Base-by-base conservation (phyloP, 2,888 invertebrate species). In the Metellina segmentata region DNA sequence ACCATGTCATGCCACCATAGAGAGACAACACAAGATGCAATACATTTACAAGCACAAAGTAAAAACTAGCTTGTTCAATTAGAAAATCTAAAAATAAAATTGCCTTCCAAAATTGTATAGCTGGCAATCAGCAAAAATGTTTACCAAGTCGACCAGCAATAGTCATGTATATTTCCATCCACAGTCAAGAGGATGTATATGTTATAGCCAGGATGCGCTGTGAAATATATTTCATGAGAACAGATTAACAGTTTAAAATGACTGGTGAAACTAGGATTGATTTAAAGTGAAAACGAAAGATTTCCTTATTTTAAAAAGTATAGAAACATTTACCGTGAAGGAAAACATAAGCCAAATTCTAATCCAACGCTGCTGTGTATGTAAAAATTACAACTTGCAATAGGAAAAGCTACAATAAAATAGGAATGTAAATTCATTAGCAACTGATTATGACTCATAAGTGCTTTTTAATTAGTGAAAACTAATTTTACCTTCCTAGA, bases 201-300 rank as follows among this genome's bases (percentile, higher is more conserved):
- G 78, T 85, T 81, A 70, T 19, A 83, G 72, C 82, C 83, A 48
- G 91, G 91, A 79, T 61, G 72, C 53, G 72, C 91, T 91, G 91
- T 79, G 91, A 79, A 91, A 91, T 87, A 91, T 83, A 91, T 74
- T 74, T 90, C 75, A 85, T 90, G 81, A 90, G 61, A 52, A 85
- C 13, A 89, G 19, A 83, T 74, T 51, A 88, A 81, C n/a, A 81
- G 49, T 88, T 74, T 69, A 81, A 79, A 75, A 85, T 53, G 85
- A 52, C 53, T 81, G 75, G 51, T 69, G 88, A 81, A 81, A 85
- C 85, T 85, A 85, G 34, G 74, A 85, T 69, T 61, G 49, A 70
- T 77, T 77, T 85, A 77, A 71, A 85, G 69, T 77, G 77, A 77
- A 61, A 71, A 88, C 9, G 74, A 88, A 16, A 78, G 69, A 77